Base-by-base conservation (phyloP, 2,888 invertebrate genomes). In the Cremastobaeus sp. region DNA sequence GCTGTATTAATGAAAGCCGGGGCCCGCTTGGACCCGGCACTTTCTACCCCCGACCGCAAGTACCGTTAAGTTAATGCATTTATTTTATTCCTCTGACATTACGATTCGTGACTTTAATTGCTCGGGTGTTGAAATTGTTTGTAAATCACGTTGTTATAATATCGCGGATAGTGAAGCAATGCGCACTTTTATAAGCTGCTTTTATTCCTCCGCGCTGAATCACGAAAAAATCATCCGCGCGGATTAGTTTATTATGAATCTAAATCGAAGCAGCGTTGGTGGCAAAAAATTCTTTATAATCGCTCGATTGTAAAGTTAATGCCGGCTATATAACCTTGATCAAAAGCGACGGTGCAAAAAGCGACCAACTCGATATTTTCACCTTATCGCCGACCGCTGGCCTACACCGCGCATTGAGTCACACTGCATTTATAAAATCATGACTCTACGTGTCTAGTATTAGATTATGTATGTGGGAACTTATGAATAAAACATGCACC, bases 381-480 rank as follows among this genome's bases (percentile, higher is more conserved):
- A 41, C 34, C 39, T 25, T 21, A 48, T 64, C 52, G 50, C 17
- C 12, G 11, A n/a, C 0, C 15, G 25, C n/a, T 41, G 45, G 52
- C 25, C 11, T 59, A 48, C 41, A 28, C 48, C 52, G 15, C 47
- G 55, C 57, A n/a, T n/a, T 66, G 74, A 74, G 70, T 74, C 70
- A 70, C 59, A 20, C 28, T 21, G 57, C 43, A 20, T 65, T 54
- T 52, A 54, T 54, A 65, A 65, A 59, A 54, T 55, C 50, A 47
- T 35, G 68, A 73, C 50, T 25, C 41, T 54, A 64, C 20, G 50
- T 68, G 60, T 59, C 35, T 62, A 12, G 34, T 32, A 30, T 70
- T 59, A 35, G 59, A 57, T 74, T 60, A 66, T 55, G 52, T 50
- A 62, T 66, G 74, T 74, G 74, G 68, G 74, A 74, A 74, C 66